Evolutionary conservation across 1,140 invertebrate genomes (phyloP).

Genomic region (Leptinotarsa texana): DNA sequence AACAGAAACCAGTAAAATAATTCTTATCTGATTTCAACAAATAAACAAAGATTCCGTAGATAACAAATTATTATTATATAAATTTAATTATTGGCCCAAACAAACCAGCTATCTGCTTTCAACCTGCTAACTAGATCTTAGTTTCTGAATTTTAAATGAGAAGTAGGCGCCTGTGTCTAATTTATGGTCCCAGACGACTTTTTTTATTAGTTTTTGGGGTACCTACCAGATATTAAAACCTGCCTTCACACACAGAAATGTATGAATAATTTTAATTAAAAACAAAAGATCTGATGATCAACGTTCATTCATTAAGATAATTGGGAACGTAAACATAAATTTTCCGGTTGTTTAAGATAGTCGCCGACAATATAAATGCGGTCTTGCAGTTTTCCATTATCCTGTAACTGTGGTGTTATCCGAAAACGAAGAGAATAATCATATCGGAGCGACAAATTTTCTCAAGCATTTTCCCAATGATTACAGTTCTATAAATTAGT

Average conservation of each 20-base stretch:
- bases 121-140: conserved; percentile 24
- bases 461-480: no score
- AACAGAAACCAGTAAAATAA: background rate
- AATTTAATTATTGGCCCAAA: conserved; percentile 10
- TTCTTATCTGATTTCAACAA: conserved; percentile 3
- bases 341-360: no score
- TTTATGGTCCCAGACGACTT: conserved; percentile 12
- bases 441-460: no score
- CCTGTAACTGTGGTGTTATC: no score
- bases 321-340: background rate
- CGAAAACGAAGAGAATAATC: no score
- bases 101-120: background rate
- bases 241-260: conserved; percentile 17
- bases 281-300: conserved; percentile 1
- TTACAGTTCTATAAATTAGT: no score
- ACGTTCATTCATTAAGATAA: background rate
- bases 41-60: background rate
- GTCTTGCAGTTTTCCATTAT: no score
- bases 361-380: no score
- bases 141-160: conserved; percentile 25
- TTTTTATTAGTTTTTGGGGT: conserved; percentile 24
- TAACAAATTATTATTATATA: background rate
- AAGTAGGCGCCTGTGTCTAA: conserved; percentile 20
- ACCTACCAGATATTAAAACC: background rate
- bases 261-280: conserved; percentile 25